Base-by-base conservation (phyloP, 1,140 invertebrate species). In the Onthophagus taurus region DNA sequence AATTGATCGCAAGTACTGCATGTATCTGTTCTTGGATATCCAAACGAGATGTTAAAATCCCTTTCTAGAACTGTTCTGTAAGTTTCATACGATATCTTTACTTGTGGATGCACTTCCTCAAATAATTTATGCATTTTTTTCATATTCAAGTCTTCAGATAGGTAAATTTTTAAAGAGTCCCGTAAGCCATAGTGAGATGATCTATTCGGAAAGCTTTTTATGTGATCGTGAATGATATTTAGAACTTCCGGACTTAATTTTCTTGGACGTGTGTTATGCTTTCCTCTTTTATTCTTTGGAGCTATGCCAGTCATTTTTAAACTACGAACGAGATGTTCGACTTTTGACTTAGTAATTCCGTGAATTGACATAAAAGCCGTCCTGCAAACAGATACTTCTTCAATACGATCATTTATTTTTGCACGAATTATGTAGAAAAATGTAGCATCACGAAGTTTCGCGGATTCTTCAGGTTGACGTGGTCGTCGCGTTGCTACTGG, bases 1-100 rank as follows among this genome's bases (percentile, higher is more conserved):
- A 19, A 37, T 20, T 44, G 24, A n/a, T 44, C 29, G 19, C 47
- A 49, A n/a, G 14, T 31, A 29, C 42, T 42, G 42, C 47, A 48
- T n/a, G 31, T 51, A 26, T 44, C 45, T 5, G 23, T 42, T 24
- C 46, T 24, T n/a, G 50, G 50, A 31, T 45, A 52, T 21, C 47
- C 44, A 39, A 47, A 52, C 3, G 26, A 16, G 37, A 51, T 51
- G 20, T 49, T 51, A 42, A 53, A 53, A 19, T 47, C 31, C 9
- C 9, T 35, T n/a, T 34, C 19, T 17, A 47, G 47, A n/a, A 47
- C 37, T 29, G 6, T 19, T 14, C 34, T 31, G 17, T 42, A 50
- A 4, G 14, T 35, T 21, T 38, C 24, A 26, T 47, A 47, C 16
- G 24, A 33, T 19, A 44, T 31, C 16, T 12, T 33, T 5, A 35